Evolutionary conservation across 37 sponge, comb jelly and placozoan genomes (phyloP), one percentile per base, ranked within the genome.

Genomic region (Halichondria panicea): DNA sequence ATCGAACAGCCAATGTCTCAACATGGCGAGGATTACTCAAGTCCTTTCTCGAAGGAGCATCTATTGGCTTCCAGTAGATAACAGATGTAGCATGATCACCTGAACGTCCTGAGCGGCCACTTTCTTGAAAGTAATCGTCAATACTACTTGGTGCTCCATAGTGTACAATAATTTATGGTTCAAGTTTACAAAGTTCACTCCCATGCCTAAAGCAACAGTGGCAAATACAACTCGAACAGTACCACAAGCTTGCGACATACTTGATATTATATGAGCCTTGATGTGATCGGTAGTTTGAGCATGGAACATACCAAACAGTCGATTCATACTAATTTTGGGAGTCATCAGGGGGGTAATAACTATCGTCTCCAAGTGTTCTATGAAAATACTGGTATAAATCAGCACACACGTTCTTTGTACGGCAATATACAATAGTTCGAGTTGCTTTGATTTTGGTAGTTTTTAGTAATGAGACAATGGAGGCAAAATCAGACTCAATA

Each of bases 291-390:
- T 46, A 18, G 82, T 81, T 43, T 58, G 33, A 63, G 72, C 39
- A 57, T 81, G 81, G 37, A 39, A 73, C 82, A 81, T 81, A 32
- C 55, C 82, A 81, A 81, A 81, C 7, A 81, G 63, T 2, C 82
- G 25, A 37, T 81, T 81, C 19, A 62, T 40, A 61, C 82, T 74
- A 59, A 81, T 6, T 8, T 81, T 46, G 11, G 55, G 31, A 41
- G n/a, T 74, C 46, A 60, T 52, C 82, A 30, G 65, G 55, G 2
- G 82, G 82, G 33, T 63, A 81, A 54, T 81, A 81, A 21, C 66
- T 63, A 15, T 2, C 46, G 8, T 59, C 65, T 43, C 74, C 65
- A 24, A 81, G 54, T 32, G 37, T 33, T 36, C 34, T 31, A 5
- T 36, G 46, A 42, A 81, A 81, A 46, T 73, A 45, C 0, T 43